A percentile compares a stretch with the other conserved stretches of the same genome.
These are phyloP conservation scores for Epinephelus malabaricus DNA, from an alignment of 2,797 vertebrate genomes.

Conservation along the genomic window DNA sequence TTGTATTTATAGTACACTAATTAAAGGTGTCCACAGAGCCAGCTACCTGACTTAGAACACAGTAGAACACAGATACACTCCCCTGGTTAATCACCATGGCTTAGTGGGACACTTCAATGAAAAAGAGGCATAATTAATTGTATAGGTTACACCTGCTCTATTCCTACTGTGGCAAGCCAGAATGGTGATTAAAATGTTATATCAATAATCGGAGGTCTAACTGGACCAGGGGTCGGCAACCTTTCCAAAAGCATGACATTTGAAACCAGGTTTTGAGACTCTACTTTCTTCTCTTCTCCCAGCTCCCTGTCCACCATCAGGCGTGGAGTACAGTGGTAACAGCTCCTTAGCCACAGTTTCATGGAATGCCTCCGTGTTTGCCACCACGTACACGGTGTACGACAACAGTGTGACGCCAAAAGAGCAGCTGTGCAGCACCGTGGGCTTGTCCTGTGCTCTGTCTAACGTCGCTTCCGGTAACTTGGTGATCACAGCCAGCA, in stretches of 20 bases:
- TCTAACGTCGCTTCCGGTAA: constrained; percentile 30
- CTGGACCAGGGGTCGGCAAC: no score
- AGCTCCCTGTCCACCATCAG: constrained; percentile 85
- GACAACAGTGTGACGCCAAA: constrained; percentile 34
- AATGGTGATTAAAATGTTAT: no score
- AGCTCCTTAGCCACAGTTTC: constrained; percentile 66
- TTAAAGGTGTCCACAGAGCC: no score
- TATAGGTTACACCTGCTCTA: no score
- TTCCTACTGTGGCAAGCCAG: no score
- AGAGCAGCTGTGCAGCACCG: constrained; percentile 73
- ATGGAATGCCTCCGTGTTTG: constrained; percentile 77
- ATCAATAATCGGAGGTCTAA: no score
- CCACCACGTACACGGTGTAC: constrained; percentile 76
- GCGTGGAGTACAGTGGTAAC: constrained; percentile 55
- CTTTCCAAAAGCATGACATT: not conserved
- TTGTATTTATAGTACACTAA: no score
- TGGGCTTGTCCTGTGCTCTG: constrained; percentile 75
- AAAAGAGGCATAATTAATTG: no score
- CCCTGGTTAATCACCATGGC: no score
- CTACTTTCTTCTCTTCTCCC: constrained; percentile 2
- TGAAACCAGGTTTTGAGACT: not conserved
- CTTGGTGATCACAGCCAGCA: constrained; percentile 80
- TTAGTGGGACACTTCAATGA: no score
- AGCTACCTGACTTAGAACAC: no score
- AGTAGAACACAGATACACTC: no score